These are phyloP conservation scores for Agonopterix subpropinquella DNA, from an alignment of 2,888 invertebrate genomes.

Conservation along the genomic window DNA sequence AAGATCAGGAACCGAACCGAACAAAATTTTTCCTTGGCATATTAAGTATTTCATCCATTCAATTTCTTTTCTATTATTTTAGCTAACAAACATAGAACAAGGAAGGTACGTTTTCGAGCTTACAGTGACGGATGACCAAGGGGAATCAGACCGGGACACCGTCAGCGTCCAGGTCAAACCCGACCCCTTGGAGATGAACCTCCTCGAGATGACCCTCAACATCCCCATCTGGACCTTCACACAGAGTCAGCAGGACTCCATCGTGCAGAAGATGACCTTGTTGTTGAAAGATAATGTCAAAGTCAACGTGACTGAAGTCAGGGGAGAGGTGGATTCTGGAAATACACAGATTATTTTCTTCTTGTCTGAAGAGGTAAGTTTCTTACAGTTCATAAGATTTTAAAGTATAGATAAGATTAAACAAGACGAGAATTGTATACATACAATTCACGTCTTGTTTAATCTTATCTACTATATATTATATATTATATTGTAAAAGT, in stretches of 20 bases:
- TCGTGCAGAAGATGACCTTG: slow-evolving; percentile 87
- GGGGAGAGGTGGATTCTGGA: slow-evolving; percentile 76
- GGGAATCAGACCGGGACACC: slow-evolving; percentile 86
- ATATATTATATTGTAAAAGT: too few species aligned
- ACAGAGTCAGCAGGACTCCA: slow-evolving; percentile 80
- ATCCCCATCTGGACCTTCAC: slow-evolving; percentile 78
- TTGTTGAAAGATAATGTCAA: slow-evolving; percentile 84
- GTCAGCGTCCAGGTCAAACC: slow-evolving; percentile 88
- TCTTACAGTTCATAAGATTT: background rate
- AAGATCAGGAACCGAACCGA: too few species aligned
- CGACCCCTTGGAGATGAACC: slow-evolving; percentile 83
- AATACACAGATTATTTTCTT: slow-evolving; percentile 82
- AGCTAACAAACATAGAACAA: slow-evolving; percentile 89
- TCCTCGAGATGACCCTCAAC: slow-evolving; percentile 89
- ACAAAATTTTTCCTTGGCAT: too few species aligned
- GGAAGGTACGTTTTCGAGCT: slow-evolving; percentile 93
- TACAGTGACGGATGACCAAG: slow-evolving; percentile 94
- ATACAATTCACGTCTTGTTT: too few species aligned
- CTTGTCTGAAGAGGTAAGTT: slow-evolving; percentile 72
- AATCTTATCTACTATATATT: too few species aligned
- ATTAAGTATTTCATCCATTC: too few species aligned
- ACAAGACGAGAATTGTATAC: too few species aligned
- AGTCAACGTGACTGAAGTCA: slow-evolving; percentile 74
- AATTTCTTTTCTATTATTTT: slow-evolving; percentile 3
- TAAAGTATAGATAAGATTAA: too few species aligned